phyloP scores from a whole-genome alignment of 2,113 vertebrate genomes.

The Peromyscus californicus region DNA sequence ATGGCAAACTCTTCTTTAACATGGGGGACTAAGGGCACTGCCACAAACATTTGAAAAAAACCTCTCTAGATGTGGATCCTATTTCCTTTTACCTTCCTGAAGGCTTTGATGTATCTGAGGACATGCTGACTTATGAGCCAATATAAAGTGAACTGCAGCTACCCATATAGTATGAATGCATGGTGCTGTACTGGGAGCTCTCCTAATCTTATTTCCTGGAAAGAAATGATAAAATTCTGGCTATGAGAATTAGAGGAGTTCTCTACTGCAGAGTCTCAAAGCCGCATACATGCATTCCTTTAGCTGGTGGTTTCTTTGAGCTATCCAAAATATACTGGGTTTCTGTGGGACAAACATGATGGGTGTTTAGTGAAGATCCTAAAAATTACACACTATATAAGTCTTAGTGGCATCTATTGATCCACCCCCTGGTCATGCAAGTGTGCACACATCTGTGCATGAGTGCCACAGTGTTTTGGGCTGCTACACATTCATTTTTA shows the following conservation, averaged over 20 bases:
- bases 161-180: neutral
- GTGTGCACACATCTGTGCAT: fast-evolving
- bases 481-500: neutral
- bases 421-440: fast-evolving
- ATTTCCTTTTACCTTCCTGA: neutral
- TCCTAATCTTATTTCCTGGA: neutral
- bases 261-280: neutral
- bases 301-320: neutral
- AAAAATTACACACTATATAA: neutral
- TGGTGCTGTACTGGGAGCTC: neutral
- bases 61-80: neutral
- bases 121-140: neutral
- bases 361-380: neutral
- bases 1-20: neutral
- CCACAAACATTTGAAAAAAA: neutral
- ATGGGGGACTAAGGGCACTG: neutral
- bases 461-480: neutral
- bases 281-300: neutral
- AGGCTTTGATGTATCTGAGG: neutral
- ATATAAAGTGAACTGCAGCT: neutral
- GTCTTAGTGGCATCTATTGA: neutral
- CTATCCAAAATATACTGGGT: neutral
- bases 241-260: neutral
- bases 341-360: neutral
- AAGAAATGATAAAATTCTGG: neutral